Evolutionary conservation across 2,888 invertebrate genomes (phyloP), one percentile per base, ranked within the genome.

Genomic region (Macaria notata): DNA sequence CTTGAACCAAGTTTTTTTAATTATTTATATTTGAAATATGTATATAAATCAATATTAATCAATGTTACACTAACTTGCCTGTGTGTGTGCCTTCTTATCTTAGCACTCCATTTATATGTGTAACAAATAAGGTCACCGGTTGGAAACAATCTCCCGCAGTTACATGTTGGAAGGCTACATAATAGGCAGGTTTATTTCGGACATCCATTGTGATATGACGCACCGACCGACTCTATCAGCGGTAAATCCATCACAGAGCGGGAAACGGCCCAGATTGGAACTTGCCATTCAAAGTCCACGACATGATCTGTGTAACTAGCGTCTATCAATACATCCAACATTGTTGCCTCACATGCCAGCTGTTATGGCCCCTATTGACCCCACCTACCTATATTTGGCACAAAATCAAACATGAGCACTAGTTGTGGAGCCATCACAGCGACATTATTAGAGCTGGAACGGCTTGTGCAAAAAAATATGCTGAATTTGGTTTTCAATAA

Each of bases 361-460:
- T 59, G 56, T 42, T 59, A 39, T 47, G 48, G 41, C 48, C 47
- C 8, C 30, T 54, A 59, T 48, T 54, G 49, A 53, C 59, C 57
- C 61, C 62, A 62, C 61, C 58, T 53, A 63, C 61, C 61, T 59
- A 63, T 62, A 66, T 66, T 70, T 68, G 68, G 70, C 68, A 68
- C 67, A 67, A 60, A 68, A 67, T 70, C 68, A 70, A 68, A 63
- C 63, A 54, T 48, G 62, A 56, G 53, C 68, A 66, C 63, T 68
- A 62, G 62, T 68, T 63, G 65, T 60, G 68, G 68, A 54, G 36
- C 51, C 63, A 61, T 62, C 53, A 51, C 54, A 60, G 52, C 49
- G 55, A 65, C 59, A 51, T 60, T 56, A 59, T 54, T 59, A 53
- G 39, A 44, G 42, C 46, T 19, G 19, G 46, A 19, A 38, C 49